A percentile compares a stretch with the other conserved stretches of the same genome.
Evolutionary conservation across 2,888 invertebrate species (phyloP).

Genomic region (Sussaba pulchella): DNA sequence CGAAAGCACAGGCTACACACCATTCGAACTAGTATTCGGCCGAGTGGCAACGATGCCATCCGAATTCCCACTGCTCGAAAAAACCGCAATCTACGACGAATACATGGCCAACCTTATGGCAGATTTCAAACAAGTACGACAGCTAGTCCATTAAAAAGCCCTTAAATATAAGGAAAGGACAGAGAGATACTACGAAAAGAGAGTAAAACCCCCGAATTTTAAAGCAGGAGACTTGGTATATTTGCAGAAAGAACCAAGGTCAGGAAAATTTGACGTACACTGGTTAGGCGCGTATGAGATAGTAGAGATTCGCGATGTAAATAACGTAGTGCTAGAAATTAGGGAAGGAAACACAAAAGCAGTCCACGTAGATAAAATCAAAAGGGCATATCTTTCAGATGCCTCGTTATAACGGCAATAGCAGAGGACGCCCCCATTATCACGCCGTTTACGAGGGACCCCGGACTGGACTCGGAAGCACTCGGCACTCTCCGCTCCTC

Average conservation of each 20-base stretch:
- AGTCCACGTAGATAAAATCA: not conserved
- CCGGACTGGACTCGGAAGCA: not conserved
- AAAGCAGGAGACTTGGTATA: too few species aligned
- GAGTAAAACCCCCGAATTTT: too few species aligned
- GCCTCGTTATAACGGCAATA: not conserved
- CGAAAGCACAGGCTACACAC: too few species aligned
- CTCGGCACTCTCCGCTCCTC: not conserved
- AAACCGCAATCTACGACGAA: not conserved
- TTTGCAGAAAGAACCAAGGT: too few species aligned
- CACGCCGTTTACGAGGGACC: constrained; percentile 7
- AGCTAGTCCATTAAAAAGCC: too few species aligned
- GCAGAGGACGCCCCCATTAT: not conserved
- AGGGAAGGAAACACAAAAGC: not conserved
- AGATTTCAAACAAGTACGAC: not conserved
- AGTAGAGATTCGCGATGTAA: too few species aligned
- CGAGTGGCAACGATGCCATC: too few species aligned
- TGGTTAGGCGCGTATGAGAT: too few species aligned
- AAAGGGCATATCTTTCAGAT: too few species aligned
- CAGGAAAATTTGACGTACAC: too few species aligned
- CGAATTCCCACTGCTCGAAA: not conserved
- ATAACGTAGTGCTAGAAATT: not conserved
- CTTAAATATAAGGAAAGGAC: constrained; percentile 8
- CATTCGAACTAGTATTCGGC: too few species aligned
- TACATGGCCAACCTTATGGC: not conserved
- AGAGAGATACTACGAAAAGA: constrained; percentile 27